phyloP scores from a whole-genome alignment of 2,888 invertebrate species.

The Chouioia cunea region DNA sequence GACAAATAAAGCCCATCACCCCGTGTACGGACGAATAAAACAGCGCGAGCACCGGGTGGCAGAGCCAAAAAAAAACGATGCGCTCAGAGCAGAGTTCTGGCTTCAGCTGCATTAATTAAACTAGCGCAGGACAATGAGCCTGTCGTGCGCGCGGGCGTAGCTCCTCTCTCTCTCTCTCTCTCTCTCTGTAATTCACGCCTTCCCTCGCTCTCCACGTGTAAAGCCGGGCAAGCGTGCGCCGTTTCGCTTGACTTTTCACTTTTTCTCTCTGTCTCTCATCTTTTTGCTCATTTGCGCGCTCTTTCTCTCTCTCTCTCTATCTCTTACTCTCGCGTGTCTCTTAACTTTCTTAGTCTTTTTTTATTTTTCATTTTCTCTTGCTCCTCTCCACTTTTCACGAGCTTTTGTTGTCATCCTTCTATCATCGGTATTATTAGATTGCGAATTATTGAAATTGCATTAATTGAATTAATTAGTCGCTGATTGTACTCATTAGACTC shows the following conservation, averaged over 20 bases:
- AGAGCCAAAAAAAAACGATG: conserved; percentile 1
- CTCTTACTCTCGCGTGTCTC: conserved; percentile 40
- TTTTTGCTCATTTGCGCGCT: too few relatives aligned
- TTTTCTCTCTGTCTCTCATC: background rate
- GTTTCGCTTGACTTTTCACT: conserved; percentile 43
- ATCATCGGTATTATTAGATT: too few relatives aligned
- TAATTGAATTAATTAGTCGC: too few relatives aligned
- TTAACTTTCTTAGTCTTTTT: conserved; percentile 42
- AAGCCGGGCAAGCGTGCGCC: conserved; percentile 47
- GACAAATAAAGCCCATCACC: background rate
- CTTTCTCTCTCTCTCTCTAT: background rate
- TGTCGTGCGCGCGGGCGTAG: conserved; percentile 51
- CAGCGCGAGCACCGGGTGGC: too few relatives aligned
- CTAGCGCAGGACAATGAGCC: conserved; percentile 67
- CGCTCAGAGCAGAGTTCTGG: conserved; percentile 50
- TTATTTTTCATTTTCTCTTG: conserved; percentile 42
- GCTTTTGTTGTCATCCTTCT: background rate
- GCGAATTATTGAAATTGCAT: too few relatives aligned
- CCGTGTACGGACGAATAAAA: too few relatives aligned
- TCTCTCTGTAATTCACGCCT: conserved; percentile 61
- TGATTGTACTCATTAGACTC: too few relatives aligned
- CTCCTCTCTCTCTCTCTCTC: conserved; percentile 46
- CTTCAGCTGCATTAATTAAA: conserved; percentile 67
- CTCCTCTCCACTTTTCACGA: background rate
- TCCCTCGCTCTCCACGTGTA: conserved; percentile 52